Evolutionary conservation across 64 coral and sea anemone species (phyloP).

Genomic region (Pocillopora verrucosa): DNA sequence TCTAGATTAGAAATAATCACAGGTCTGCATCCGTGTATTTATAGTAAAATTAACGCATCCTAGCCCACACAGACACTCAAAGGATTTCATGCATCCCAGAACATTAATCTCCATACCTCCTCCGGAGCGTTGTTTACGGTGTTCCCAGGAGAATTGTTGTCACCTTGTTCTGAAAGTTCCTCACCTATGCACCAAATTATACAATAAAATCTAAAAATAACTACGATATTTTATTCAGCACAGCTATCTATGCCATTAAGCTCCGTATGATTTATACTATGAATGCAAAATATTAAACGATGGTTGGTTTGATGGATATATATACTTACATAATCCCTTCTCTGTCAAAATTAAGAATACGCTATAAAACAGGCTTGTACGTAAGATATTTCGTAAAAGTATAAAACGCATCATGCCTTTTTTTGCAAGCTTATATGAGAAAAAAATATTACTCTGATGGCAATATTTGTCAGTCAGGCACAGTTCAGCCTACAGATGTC

Average conservation of each 20-base stretch:
- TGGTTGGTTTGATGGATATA: not conserved
- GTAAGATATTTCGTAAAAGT: not conserved
- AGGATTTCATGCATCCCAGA: not conserved
- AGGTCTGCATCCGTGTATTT: too few species aligned
- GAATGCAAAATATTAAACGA: not conserved
- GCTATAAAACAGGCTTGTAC: conserved; percentile 2
- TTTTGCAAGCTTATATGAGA: not conserved
- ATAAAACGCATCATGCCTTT: not conserved
- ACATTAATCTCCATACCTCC: not conserved
- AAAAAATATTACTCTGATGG: not conserved
- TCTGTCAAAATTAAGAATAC: conserved; percentile 15
- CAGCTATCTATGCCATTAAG: not conserved
- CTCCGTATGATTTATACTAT: not conserved
- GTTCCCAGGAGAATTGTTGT: not conserved
- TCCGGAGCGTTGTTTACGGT: not conserved
- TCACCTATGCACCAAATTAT: not conserved
- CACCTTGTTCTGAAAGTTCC: not conserved
- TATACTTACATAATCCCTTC: conserved; percentile 12
- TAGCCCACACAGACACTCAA: too few species aligned
- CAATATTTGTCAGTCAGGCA: not conserved
- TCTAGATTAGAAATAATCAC: too few species aligned
- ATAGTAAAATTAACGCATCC: too few species aligned
- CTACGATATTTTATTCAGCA: not conserved
- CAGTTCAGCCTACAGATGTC: not conserved
- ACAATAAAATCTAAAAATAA: too few species aligned